Evolutionary conservation across 2,888 invertebrate genomes (phyloP), one percentile per base, ranked within the genome.

Genomic region (Globia sparganii): DNA sequence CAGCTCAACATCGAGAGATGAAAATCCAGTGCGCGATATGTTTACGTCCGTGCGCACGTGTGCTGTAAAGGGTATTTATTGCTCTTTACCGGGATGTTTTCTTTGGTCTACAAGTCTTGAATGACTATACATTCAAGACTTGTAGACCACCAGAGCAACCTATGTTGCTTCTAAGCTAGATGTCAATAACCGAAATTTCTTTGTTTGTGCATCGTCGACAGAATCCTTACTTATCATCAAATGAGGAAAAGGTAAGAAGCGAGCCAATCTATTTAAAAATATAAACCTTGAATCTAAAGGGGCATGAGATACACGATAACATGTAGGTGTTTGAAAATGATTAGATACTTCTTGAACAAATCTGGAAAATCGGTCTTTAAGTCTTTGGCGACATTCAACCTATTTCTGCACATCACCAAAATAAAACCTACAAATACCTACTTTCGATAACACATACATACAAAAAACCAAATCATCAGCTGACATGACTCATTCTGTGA

Each of bases 381-480:
- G 5, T n/a, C 68, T 21, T 31, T n/a, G 43, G 4, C 2, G n/a
- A 8, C 4, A 40, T 46, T 43, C 25, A 59, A 59, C 81, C 58
- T 80, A 11, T 21, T 75, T 46, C 15, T 28, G 13, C 5, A 13
- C 6, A 2, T 28, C 4, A 64, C 15, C 18, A 4, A 15, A 65
- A 58, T 82, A 68, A 81, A 81, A 71, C 53, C 72, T 78, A 31
- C 15, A 46, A 2, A 78, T n/a, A n/a, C n/a, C n/a, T n/a, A 34
- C 21, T n/a, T 31, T 28, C 49, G 43, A 66, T 31, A 64, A 65
- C 15, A 3, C 25, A 56, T n/a, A n/a, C n/a, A n/a, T n/a, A n/a
- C 11, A 31, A 61, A 77, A 67, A 83, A 79, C 31, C 13, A 53
- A 78, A 49, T 49, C 25, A 53, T 21, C 40, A 72, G 61, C n/a